Percentiles rank a stretch among this genome's conserved stretches.
Conservation (phyloP, 2,888 invertebrate genomes). For the Charanyca ferruginea region DNA sequence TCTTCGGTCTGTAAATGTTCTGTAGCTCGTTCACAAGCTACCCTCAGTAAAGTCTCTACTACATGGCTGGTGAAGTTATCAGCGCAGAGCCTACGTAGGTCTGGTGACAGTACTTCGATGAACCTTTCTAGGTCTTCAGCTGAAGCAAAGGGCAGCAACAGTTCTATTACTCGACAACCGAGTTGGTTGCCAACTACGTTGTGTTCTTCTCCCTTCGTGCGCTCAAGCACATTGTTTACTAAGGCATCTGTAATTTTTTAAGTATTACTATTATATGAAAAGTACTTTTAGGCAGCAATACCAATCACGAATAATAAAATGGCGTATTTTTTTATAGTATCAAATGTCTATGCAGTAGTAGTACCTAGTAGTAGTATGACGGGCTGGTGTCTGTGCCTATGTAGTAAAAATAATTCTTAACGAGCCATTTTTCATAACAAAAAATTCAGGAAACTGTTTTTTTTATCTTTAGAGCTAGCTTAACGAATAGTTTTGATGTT, state of each 20-base stretch:
- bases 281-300: background rate
- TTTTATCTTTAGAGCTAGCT: no score
- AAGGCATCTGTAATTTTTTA: slow-evolving; percentile 90
- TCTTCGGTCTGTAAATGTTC: slow-evolving; percentile 73
- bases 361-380: no score
- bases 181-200: slow-evolving; percentile 95
- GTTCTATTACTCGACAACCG: slow-evolving; percentile 94
- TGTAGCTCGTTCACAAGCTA: slow-evolving; percentile 90
- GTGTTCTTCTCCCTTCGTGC: slow-evolving; percentile 93
- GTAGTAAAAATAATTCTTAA: no score
- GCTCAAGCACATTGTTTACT: slow-evolving; percentile 94
- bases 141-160: slow-evolving; percentile 93
- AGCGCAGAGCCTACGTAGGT: slow-evolving; percentile 93
- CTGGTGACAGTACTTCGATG: slow-evolving; percentile 92
- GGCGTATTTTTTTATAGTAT: no score
- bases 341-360: no score
- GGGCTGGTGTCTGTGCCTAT: no score
- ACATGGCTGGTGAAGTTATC: slow-evolving; percentile 96
- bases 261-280: background rate
- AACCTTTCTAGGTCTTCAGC: slow-evolving; percentile 92
- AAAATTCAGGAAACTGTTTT: no score
- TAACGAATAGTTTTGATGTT: no score
- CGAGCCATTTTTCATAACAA: no score
- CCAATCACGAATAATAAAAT: background rate
- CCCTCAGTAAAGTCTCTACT: slow-evolving; percentile 92